Conservation (phyloP, 2,113 vertebrate genomes). For the Dipodomys spectabilis region DNA sequence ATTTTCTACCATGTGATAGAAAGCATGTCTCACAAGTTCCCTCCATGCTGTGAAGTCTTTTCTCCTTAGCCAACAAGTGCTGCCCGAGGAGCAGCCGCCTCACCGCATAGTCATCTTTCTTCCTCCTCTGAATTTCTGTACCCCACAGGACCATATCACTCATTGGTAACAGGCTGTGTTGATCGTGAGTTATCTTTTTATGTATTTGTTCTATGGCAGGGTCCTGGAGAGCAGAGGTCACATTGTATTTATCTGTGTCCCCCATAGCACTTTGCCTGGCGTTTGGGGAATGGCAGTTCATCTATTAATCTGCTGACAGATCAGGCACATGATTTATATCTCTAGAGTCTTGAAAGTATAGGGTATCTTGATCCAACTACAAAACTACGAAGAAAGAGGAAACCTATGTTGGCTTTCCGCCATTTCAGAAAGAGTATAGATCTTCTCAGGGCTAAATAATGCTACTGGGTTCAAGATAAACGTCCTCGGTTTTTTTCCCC, state of each 20-base stretch:
- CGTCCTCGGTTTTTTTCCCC: not conserved
- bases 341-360: conserved; percentile 30
- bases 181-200: conserved; percentile 38
- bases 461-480: conserved; percentile 43
- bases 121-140: not conserved
- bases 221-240: conserved; percentile 58
- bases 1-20: not conserved
- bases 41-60: not conserved
- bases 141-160: not conserved
- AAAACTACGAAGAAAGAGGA: conserved; percentile 35
- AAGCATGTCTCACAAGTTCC: not conserved
- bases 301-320: conserved; percentile 53
- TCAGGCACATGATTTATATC: conserved; percentile 57
- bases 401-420: not conserved
- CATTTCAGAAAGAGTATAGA: not conserved
- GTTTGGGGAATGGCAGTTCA: conserved; percentile 32
- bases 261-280: conserved; percentile 2
- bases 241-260: conserved; percentile 39
- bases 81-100: not conserved
- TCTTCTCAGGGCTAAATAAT: conserved; percentile 52
- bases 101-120: conserved; percentile 23
- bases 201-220: not conserved
- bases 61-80: not conserved
- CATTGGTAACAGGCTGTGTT: not conserved
- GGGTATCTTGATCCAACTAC: conserved; percentile 34